A percentile compares a stretch with the other conserved stretches of the same genome.
Evolutionary conservation across 2,888 invertebrate species (phyloP).

Genomic region (Trilocha varians): DNA sequence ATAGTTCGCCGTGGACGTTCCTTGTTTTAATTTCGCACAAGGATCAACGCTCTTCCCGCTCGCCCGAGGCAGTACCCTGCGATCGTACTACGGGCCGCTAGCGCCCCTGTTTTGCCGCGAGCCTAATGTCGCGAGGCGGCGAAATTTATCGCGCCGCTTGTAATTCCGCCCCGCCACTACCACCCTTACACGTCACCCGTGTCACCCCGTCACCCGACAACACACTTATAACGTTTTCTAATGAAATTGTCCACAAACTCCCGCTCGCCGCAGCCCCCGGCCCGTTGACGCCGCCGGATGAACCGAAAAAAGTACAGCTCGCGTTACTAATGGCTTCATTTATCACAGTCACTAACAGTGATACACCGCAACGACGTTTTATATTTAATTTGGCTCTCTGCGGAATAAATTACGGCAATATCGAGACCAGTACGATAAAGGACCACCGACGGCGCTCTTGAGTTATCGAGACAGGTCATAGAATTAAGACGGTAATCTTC

Average conservation of each 20-base stretch:
- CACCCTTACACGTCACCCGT: conserved; percentile 38
- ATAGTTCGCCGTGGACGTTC: conserved; percentile 60
- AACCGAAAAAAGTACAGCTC: conserved; percentile 72
- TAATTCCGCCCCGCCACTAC: conserved; percentile 54
- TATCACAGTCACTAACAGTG: conserved; percentile 73
- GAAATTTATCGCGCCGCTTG: conserved; percentile 70
- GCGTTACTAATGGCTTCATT: conserved; percentile 73
- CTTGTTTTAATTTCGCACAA: conserved; percentile 63
- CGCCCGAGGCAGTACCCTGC: conserved; percentile 18
- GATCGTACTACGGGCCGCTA: conserved; percentile 19
- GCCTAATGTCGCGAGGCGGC: conserved; percentile 61
- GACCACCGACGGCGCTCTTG: conserved; percentile 46
- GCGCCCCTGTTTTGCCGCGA: conserved; percentile 46
- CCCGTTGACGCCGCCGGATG: conserved; percentile 64
- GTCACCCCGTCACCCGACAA: conserved; percentile 60
- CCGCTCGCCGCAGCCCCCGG: conserved; percentile 58
- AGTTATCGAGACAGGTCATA: conserved; percentile 58
- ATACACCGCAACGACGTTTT: conserved; percentile 72
- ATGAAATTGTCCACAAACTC: conserved; percentile 72
- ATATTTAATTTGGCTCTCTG: conserved; percentile 70
- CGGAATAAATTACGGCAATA: conserved; percentile 68
- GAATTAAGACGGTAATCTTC: conserved; percentile 55
- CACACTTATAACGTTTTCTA: conserved; percentile 71
- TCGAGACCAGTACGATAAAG: conserved; percentile 60
- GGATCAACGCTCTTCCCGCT: conserved; percentile 43